Conservation (phyloP, 2,797 vertebrate genomes). For the Cyclopterus lumpus region DNA sequence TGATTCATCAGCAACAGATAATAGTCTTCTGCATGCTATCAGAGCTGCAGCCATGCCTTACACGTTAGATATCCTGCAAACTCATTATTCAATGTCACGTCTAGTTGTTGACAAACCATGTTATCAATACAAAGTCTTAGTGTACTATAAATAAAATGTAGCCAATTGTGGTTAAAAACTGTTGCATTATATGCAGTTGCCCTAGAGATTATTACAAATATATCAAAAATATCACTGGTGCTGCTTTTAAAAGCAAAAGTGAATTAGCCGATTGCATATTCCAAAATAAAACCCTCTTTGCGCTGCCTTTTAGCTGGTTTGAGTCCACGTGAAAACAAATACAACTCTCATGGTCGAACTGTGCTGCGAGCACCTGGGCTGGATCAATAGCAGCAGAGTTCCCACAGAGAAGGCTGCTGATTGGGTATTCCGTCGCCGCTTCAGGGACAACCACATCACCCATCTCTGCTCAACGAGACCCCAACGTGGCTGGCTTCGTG, state of each 20-base stretch:
- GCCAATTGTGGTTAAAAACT: background rate
- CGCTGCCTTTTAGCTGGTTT: background rate
- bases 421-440: background rate
- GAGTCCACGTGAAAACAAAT: background rate
- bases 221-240: background rate
- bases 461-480: constrained; percentile 22
- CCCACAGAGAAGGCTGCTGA: background rate
- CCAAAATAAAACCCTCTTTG: background rate
- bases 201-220: background rate
- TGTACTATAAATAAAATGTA: background rate
- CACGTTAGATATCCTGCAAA: background rate
- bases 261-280: background rate
- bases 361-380: background rate
- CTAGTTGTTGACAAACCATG: too few relatives aligned
- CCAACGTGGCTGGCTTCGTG: constrained; percentile 38
- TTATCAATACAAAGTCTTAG: too few relatives aligned
- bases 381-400: background rate
- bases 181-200: too few relatives aligned
- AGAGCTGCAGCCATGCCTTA: background rate
- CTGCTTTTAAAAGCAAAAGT: background rate
- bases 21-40: background rate
- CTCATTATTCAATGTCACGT: background rate
- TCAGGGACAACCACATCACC: constrained; percentile 21
- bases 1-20: background rate
- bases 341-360: background rate